Evolutionary conservation across 2,113 vertebrate species (phyloP).

Genomic region (Falcunculus frontatus): DNA sequence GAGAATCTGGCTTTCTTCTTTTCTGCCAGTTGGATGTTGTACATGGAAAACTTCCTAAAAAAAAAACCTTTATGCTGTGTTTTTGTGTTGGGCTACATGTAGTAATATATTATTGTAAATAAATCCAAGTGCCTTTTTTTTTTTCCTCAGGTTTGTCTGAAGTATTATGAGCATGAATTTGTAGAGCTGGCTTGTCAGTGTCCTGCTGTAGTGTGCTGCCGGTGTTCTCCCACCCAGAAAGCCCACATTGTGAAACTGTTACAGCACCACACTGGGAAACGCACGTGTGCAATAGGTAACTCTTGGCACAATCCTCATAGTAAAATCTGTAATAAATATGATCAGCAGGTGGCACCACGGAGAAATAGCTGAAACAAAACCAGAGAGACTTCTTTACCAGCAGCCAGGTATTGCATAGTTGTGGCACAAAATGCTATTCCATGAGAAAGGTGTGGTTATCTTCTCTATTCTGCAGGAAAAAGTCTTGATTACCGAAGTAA

Average conservation of each 20-base stretch:
- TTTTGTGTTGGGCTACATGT: not conserved
- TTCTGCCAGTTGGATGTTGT: not conserved
- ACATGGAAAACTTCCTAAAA: not conserved
- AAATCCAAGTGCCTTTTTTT: not conserved
- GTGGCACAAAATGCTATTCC: not conserved
- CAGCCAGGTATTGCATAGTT: not conserved
- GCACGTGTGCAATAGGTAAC: constrained; percentile 93
- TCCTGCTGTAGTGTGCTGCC: constrained; percentile 94
- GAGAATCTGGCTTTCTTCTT: not conserved
- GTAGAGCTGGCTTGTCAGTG: constrained; percentile 96
- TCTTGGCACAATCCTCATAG: not conserved
- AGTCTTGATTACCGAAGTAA: not conserved
- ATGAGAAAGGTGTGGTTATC: not conserved
- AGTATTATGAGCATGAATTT: constrained; percentile 95
- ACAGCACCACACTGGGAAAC: constrained; percentile 86
- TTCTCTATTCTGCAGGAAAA: not conserved
- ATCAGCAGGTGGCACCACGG: not conserved
- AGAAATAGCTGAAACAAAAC: not conserved
- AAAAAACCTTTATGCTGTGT: not conserved
- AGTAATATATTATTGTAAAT: not conserved
- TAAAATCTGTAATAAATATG: not conserved
- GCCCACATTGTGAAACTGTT: constrained; percentile 90
- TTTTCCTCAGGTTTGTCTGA: constrained; percentile 83
- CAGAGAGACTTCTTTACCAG: not conserved
- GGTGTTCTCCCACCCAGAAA: constrained; percentile 97